Conservation (phyloP, 2,888 invertebrate species). For the Sussaba pulchella region DNA sequence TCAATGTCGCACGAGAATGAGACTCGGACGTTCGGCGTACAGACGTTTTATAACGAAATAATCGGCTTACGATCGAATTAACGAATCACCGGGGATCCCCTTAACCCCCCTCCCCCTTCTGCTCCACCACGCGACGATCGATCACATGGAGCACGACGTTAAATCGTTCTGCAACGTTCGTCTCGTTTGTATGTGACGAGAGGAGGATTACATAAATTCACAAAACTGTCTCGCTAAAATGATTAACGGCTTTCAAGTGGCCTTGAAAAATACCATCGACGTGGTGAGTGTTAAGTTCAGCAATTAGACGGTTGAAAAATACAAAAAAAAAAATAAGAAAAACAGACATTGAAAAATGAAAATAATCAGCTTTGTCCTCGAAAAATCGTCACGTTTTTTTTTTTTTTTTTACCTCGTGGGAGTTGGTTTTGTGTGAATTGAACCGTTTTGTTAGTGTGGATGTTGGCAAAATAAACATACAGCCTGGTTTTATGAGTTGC, state of each 20-base stretch:
- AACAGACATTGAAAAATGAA: neutral
- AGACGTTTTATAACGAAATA: constrained; percentile 50
- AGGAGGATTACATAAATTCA: constrained; percentile 51
- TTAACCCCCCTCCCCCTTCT: neutral
- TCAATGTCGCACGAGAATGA: constrained; percentile 63
- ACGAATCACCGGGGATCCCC: no score
- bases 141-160: constrained; percentile 47
- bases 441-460: constrained; percentile 59
- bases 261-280: constrained; percentile 83
- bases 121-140: constrained; percentile 6
- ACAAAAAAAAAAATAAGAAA: constrained; percentile 11
- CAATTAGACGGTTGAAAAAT: constrained; percentile 23
- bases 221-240: constrained; percentile 73
- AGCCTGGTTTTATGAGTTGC: constrained; percentile 35
- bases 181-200: constrained; percentile 10
- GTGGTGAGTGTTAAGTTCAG: constrained; percentile 79
- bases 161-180: constrained; percentile 29
- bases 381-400: constrained; percentile 30
- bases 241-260: constrained; percentile 83
- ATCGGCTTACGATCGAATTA: constrained; percentile 40
- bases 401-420: no score
- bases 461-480: constrained; percentile 31
- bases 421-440: neutral
- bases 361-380: neutral
- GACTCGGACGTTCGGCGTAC: constrained; percentile 32